These are phyloP conservation scores for Mormoops blainvillei DNA, from an alignment of 2,113 vertebrate genomes.

Conservation along the genomic window DNA sequence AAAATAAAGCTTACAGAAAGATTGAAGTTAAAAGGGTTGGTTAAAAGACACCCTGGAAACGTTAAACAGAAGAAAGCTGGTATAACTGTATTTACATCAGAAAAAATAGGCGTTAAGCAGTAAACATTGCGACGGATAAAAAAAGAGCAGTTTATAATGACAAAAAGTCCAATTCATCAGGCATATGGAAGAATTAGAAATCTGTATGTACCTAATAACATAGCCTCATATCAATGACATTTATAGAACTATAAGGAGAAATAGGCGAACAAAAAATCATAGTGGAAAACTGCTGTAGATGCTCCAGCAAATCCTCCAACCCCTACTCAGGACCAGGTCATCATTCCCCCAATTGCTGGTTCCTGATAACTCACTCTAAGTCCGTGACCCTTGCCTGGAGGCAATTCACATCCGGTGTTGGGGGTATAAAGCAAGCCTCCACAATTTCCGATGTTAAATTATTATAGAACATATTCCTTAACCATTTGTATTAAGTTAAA, in stretches of 20 bases:
- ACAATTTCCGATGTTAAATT: not conserved
- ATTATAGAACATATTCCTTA: not conserved
- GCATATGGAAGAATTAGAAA: not conserved
- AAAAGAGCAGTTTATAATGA: not conserved
- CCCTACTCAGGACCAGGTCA: not conserved
- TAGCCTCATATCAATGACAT: not conserved
- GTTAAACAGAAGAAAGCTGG: not conserved
- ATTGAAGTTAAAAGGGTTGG: not conserved
- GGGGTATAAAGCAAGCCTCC: not conserved
- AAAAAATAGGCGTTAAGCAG: not conserved
- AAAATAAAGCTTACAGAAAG: not conserved
- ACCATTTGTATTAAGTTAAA: not conserved
- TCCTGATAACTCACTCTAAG: not conserved
- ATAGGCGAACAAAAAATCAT: not conserved
- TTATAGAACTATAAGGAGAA: not conserved
- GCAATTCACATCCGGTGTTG: not conserved
- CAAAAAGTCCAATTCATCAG: not conserved
- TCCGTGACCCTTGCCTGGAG: not conserved
- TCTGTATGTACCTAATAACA: not conserved
- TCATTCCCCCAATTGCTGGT: not conserved
- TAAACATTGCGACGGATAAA: not conserved
- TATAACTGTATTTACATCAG: not conserved
- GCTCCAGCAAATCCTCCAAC: no score
- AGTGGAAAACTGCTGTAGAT: not conserved
- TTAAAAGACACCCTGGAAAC: not conserved